Percentiles rank a stretch among this genome's conserved stretches.
These are phyloP conservation scores for Trichopoda pennipes DNA, from an alignment of 2,888 invertebrate genomes.

Conservation along the genomic window DNA sequence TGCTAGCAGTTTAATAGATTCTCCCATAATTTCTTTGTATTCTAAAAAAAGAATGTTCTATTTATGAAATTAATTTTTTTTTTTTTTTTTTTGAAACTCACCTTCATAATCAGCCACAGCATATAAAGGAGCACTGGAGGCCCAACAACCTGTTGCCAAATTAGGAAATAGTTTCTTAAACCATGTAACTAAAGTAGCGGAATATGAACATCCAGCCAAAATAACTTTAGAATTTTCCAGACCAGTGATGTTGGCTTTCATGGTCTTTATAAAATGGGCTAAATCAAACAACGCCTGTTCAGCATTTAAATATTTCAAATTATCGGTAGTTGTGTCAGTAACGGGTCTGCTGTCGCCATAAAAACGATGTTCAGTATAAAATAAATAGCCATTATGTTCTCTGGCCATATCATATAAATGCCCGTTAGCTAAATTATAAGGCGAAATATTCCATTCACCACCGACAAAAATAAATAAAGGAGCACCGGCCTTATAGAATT, in stretches of 20 bases:
- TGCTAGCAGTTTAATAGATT: slow-evolving; percentile 46
- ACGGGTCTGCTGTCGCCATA: slow-evolving; percentile 89
- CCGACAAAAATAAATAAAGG: slow-evolving; percentile 87
- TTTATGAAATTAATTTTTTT: too few relatives aligned
- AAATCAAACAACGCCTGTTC: slow-evolving; percentile 86
- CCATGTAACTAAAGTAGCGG: slow-evolving; percentile 85
- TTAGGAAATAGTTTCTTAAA: slow-evolving; percentile 80
- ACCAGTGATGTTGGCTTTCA: slow-evolving; percentile 78
- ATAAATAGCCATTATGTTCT: slow-evolving; percentile 84
- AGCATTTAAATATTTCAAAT: slow-evolving; percentile 84
- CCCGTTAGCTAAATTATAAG: slow-evolving; percentile 83
- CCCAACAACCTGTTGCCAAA: slow-evolving; percentile 83
- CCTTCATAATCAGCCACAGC: slow-evolving; percentile 84
- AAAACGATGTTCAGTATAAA: slow-evolving; percentile 90
- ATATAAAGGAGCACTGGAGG: slow-evolving; percentile 86
- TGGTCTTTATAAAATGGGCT: slow-evolving; percentile 83
- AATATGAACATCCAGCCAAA: slow-evolving; percentile 86
- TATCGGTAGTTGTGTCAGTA: slow-evolving; percentile 83
- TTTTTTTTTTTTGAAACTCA: slow-evolving; percentile 62
- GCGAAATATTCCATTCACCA: slow-evolving; percentile 85
- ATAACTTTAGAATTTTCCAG: slow-evolving; percentile 81
- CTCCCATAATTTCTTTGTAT: too few relatives aligned
- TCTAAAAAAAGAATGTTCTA: too few relatives aligned
- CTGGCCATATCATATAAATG: slow-evolving; percentile 84
- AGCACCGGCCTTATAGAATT: slow-evolving; percentile 81